Evolutionary conservation across 2,113 vertebrate genomes (phyloP), one percentile per base, ranked within the genome.

Genomic region (Peromyscus leucopus): DNA sequence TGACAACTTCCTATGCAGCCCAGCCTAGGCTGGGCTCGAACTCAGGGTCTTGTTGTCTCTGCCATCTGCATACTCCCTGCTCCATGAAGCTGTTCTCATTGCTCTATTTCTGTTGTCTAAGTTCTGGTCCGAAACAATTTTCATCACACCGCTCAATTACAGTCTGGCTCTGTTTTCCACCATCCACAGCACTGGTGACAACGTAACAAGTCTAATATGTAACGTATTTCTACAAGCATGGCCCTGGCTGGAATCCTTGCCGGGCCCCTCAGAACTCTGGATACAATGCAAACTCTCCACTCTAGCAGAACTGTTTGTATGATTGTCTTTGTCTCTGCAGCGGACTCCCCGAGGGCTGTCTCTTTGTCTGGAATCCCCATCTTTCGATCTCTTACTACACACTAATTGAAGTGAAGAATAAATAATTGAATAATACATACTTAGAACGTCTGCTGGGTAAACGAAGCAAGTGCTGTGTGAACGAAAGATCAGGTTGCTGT

Each of bases 181-280:
- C 31, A 22, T 12, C 51, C 57, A 89, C 39, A 57, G 80, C 21
- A 42, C 22, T 82, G 87, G 74, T 72, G 57, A 5, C 67, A 72
- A 63, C 63, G 33, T 51, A 80, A 72, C n/a, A 1, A 0, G 57
- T 92, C 31, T 84, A 46, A 84, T 94, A 71, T 48, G 42, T 7
- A 95, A 72, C 26, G 28, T 88, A 67, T 85, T 93, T 67, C 85
- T 89, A n/a, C 86, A 57, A 80, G 65, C 74, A 80, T 11, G 42
- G 71, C 48, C 33, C 33, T 91, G 76, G 89, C 46, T 89, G 51
- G 85, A 48, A 76, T 85, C 55, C 72, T 87, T 69, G 33, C 75
- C 17, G 19, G 74, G 80, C 71, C 84, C 74, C 76, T 96, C 76
- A 67, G 85, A 86, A 74, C 48, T 55, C 48, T 74, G 48, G 63